A percentile compares a stretch with the other conserved stretches of the same genome.
Conservation (phyloP, 2,797 vertebrate species). For the Agapornis canus region DNA sequence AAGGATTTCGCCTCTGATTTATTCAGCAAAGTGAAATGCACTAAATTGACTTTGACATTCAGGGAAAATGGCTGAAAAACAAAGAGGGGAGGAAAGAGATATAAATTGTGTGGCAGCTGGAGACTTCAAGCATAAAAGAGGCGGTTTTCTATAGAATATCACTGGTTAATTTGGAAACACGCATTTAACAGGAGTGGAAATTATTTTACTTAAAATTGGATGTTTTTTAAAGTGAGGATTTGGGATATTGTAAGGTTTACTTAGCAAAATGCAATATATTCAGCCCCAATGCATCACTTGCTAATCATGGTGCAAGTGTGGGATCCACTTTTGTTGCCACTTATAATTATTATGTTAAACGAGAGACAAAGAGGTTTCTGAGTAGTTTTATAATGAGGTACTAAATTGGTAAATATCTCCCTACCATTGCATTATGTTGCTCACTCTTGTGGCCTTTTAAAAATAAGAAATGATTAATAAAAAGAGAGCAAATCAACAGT, state of each 20-base stretch:
- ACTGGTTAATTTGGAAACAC: conserved; percentile 61
- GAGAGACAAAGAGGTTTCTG: conserved; percentile 59
- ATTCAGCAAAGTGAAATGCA: conserved; percentile 89
- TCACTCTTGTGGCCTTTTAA: conserved; percentile 49
- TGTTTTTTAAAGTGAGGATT: conserved; percentile 29
- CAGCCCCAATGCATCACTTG: conserved; percentile 48
- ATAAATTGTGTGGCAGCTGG: conserved; percentile 82
- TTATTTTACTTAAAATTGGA: conserved; percentile 61
- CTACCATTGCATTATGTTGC: conserved; percentile 32
- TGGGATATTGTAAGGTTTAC: conserved; percentile 31
- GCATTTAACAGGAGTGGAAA: conserved; percentile 49
- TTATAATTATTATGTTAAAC: conserved; percentile 68
- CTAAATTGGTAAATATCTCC: conserved; percentile 64
- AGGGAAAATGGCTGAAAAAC: conserved; percentile 87
- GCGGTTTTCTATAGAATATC: conserved; percentile 65
- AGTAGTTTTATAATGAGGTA: conserved; percentile 65
- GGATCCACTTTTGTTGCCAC: conserved; percentile 54
- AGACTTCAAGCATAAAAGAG: conserved; percentile 73
- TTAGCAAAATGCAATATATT: conserved; percentile 50
- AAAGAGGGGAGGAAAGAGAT: conserved; percentile 81
- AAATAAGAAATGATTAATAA: conserved; percentile 62
- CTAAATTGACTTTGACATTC: conserved; percentile 95
- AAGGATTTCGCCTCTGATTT: conserved; percentile 87
- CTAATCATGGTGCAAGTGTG: conserved; percentile 56
- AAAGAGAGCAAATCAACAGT: conserved; percentile 44